Base-by-base conservation (phyloP, 2,888 invertebrate genomes). In the Salticus scenicus region DNA sequence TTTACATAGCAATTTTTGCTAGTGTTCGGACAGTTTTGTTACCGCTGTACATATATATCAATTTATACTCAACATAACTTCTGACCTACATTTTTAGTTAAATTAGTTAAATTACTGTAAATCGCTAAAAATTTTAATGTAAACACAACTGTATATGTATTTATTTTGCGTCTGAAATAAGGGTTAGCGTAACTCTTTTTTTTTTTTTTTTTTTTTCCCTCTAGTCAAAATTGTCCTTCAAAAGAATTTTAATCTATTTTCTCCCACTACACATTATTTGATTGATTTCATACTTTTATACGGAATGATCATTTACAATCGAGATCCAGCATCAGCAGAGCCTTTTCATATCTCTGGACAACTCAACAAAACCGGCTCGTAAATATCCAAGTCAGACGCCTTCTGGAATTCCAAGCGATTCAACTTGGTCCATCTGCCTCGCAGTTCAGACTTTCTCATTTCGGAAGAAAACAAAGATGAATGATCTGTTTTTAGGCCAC, bases 401-500 rank as follows among this genome's bases (percentile, higher is more conserved):
- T 47, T 14, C 42, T 47, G 42, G 42, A 47, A 47, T 47, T 47
- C 42, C 42, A 14, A 17, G 10, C 37, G 37, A 37, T 37, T 37
- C 37, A 37, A 37, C 37, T 47, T 5, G 42, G 42, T 47, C n/a
- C 42, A 47, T 47, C 42, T 47, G 42, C 42, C 17, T 47, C 17
- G 42, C 42, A 12, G 42, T 47, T 2, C 42, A 47, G 17, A 47
- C 42, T 47, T 47, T 47, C 42, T 47, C 42, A 47, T 47, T 47
- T 47, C 42, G 7, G 42, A 17, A 47, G 42, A 47, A 47, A 47
- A 47, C 42, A 47, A n/a, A 66, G 47, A 79, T 47, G 37, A 42
- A 78, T 63, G 41, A 17, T 28, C 70, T 63, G n/a, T 31, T 27
- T n/a, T 57, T 42, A 66, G 57, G 42, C 41, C 70, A 31, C 12